Conservation (phyloP, 1,140 invertebrate genomes). For the silkworm (Bombyx mori) region ASM3026992v2 NC_085122.1:5396501-5397000, state of each 20-base stretch:
- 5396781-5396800: conserved; percentile 1
- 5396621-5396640: conserved; percentile 40
- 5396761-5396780: conserved; percentile 17
- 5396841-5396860: neutral
- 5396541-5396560: neutral
- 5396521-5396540: too few relatives aligned
- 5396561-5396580: conserved; percentile 19
- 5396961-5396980: too few relatives aligned
- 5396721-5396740: conserved; percentile 27
- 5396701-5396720: conserved; percentile 28
- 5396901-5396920: too few relatives aligned
- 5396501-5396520: too few relatives aligned
- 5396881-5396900: neutral
- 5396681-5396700: conserved; percentile 20
- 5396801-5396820: conserved; percentile 5
- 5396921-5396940: too few relatives aligned
- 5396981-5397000: too few relatives aligned
- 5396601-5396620: conserved; percentile 39
- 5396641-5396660: conserved; percentile 31
- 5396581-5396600: conserved; percentile 17
- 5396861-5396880: conserved; percentile 2
- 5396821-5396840: conserved; percentile 2
- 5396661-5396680: conserved; percentile 33
- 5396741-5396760: conserved; percentile 21
- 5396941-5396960: too few relatives aligned